Base-by-base conservation (phyloP, 1,140 invertebrate species). In the Procambarus virginalis region DNA sequence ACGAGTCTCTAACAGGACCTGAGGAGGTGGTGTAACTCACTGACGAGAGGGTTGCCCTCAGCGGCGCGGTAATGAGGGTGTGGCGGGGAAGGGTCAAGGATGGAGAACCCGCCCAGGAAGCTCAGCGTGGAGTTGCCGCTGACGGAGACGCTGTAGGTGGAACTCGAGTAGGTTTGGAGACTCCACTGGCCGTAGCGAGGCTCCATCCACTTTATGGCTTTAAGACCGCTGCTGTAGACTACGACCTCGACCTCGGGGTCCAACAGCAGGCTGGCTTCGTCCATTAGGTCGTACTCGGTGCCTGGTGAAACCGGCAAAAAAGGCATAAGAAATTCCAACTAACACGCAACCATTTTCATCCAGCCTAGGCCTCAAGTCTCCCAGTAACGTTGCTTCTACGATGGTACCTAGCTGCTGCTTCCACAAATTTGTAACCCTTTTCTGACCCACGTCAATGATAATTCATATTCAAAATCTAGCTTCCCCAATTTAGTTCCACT, bases 121-220 rank as follows among this genome's bases (percentile, higher is more conserved):
- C 70, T 90, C 34, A 90, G 77, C 2, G 89, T 81, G n/a, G 89
- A 90, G 82, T 85, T 86, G 64, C 64, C 89, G 34, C 64, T 90
- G 76, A 90, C 78, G 14, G 77, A n/a, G 76, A 90, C 45, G 49
- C 64, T 81, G 84, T 79, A 90, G 12, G 68, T 20, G 20, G 20
- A n/a, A 1, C 5, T 9, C 49, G 83, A 80, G 5, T 70, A 48
- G 14, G 73, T 51, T 2, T 82, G 58, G 17, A 90, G 76, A n/a
- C 2, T 70, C 89, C 89, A 90, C 45, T 20, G 9, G 64, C 89
- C 89, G 34, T 85, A 85, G 49, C 68, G 77, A 60, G 84, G 89
- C 10, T 58, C 20, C n/a, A 46, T 9, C 75, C 77, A 90, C 8
- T 78, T 60, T 6, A 90, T 46, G 14, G 78, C 64, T 55, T 73